Conservation (phyloP, 35 echinoderm and acorn worm species). For the Diadema setosum region DNA sequence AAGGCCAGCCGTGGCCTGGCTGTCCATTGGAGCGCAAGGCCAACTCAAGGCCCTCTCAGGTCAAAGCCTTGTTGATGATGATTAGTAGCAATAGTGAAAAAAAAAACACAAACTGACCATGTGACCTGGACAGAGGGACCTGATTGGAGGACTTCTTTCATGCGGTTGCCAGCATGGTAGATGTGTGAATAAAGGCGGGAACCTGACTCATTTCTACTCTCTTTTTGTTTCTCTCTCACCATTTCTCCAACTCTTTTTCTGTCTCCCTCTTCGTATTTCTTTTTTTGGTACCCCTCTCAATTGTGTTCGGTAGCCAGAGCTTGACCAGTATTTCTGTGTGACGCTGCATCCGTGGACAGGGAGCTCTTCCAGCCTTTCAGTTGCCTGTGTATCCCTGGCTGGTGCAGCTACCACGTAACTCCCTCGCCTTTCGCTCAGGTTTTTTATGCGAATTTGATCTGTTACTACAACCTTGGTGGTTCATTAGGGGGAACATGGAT, state of each 20-base stretch:
- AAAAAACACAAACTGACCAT: slow-evolving; percentile 12
- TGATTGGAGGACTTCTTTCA: not conserved
- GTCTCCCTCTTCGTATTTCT: too few species aligned
- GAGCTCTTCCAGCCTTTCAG: not conserved
- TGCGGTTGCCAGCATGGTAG: not conserved
- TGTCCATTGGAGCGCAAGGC: not conserved
- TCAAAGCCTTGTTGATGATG: not conserved
- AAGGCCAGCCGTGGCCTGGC: not conserved
- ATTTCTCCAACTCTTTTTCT: too few species aligned
- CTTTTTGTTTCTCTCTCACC: too few species aligned
- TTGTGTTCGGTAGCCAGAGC: not conserved
- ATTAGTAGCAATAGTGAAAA: not conserved
- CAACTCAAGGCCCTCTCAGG: slow-evolving; percentile 2
- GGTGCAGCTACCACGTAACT: not conserved
- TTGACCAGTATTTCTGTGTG: not conserved
- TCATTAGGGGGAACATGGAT: not conserved
- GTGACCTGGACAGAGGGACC: not conserved
- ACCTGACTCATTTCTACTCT: not conserved
- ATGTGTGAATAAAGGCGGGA: slow-evolving; percentile 4
- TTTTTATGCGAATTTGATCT: not conserved
- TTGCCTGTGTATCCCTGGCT: too few species aligned
- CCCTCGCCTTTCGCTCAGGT: not conserved
- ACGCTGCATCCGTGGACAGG: not conserved
- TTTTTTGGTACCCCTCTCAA: too few species aligned
- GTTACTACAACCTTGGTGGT: not conserved